A percentile compares a stretch with the other conserved stretches of the same genome.
phyloP scores from a whole-genome alignment of 2,888 invertebrate species.

The Synanthedon formicaeformis region DNA sequence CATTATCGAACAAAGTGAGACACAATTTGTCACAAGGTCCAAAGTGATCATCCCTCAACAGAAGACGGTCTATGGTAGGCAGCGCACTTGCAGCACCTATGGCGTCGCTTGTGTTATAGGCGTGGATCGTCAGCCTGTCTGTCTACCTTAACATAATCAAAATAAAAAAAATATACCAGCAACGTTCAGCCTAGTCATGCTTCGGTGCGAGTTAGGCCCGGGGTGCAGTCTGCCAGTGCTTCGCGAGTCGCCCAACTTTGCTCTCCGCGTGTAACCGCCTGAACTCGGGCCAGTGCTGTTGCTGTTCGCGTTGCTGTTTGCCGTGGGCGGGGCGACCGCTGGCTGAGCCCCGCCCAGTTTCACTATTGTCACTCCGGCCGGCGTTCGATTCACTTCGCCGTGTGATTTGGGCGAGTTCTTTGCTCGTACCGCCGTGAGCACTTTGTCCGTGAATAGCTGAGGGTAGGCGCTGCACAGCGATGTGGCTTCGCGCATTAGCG shows the following conservation, averaged over 20 bases:
- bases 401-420: constrained; percentile 60
- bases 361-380: constrained; percentile 83
- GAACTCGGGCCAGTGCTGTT: constrained; percentile 2
- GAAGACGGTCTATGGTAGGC: too few relatives aligned
- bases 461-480: constrained; percentile 85
- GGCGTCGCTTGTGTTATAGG: too few relatives aligned
- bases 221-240: constrained; percentile 81
- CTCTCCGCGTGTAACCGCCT: constrained; percentile 69
- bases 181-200: constrained; percentile 83
- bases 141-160: too few relatives aligned
- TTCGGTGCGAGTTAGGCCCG: constrained; percentile 78
- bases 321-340: constrained; percentile 8
- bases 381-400: constrained; percentile 77
- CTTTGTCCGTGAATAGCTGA: constrained; percentile 82
- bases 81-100: too few relatives aligned
- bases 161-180: constrained; percentile 51
- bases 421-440: constrained; percentile 79
- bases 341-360: constrained; percentile 70
- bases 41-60: too few relatives aligned
- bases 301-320: constrained; percentile 18
- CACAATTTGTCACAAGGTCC: too few relatives aligned
- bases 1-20: too few relatives aligned
- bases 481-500: constrained; percentile 83
- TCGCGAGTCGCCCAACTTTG: constrained; percentile 79
- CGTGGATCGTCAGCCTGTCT: too few relatives aligned